Evolutionary conservation across 2,888 invertebrate genomes (phyloP).

Genomic region (Cecidostiba fungosa): DNA sequence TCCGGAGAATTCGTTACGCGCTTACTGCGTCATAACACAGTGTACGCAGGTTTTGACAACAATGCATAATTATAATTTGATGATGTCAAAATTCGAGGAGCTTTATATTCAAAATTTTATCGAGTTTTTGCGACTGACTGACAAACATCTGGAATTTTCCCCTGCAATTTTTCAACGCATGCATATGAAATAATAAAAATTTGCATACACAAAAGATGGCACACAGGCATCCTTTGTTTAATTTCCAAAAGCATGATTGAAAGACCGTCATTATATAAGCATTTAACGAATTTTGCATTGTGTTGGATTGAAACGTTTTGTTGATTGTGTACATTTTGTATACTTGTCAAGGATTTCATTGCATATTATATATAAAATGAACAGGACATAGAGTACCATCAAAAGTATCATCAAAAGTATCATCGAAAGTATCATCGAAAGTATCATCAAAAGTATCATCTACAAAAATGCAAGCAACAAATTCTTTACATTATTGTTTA

Average conservation of each 20-base stretch:
- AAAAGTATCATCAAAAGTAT: no score
- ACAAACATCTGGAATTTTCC: background rate
- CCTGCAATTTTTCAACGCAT: background rate
- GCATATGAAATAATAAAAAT: no score
- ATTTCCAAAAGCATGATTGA: no score
- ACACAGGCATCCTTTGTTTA: no score
- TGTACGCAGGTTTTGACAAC: background rate
- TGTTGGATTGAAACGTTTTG: no score
- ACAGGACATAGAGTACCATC: no score
- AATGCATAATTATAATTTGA: background rate
- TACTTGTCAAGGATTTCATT: background rate
- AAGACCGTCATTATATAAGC: background rate
- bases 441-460: no score
- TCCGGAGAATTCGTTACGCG: conserved; percentile 12
- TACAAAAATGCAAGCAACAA: no score
- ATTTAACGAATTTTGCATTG: background rate
- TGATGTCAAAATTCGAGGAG: background rate
- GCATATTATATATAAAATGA: no score
- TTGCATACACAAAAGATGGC: no score
- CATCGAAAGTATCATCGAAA: no score
- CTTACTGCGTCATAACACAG: background rate
- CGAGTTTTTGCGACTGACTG: background rate
- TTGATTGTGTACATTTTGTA: background rate
- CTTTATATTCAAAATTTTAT: background rate
- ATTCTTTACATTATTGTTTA: no score